Percentiles rank a stretch among this genome's conserved stretches.
phyloP scores from a whole-genome alignment of 2,797 vertebrate genomes.

The Natrix natrix region DNA sequence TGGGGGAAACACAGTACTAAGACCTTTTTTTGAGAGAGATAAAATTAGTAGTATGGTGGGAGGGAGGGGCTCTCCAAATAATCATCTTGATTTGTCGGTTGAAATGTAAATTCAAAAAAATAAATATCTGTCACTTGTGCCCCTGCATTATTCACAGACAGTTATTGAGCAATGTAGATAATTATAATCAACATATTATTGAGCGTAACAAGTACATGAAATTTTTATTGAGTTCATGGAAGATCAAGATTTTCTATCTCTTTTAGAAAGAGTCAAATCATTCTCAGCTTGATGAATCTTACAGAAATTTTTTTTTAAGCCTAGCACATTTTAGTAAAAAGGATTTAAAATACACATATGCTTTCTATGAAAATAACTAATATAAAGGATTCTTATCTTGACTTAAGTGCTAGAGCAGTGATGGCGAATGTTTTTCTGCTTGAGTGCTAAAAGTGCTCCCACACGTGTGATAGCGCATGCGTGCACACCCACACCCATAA shows the following conservation, averaged over 20 bases:
- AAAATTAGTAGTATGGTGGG: neutral
- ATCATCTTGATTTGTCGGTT: neutral
- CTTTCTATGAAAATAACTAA: conserved; percentile 22
- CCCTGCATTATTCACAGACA: neutral
- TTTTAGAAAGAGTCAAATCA: conserved; percentile 43
- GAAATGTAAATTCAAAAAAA: neutral
- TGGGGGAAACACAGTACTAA: no score
- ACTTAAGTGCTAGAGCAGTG: neutral
- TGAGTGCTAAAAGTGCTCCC: no score
- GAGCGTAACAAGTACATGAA: conserved; percentile 37
- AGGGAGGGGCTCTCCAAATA: neutral
- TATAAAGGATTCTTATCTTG: conserved; percentile 19
- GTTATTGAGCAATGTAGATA: neutral
- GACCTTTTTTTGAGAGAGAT: neutral
- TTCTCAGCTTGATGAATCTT: conserved; percentile 32
- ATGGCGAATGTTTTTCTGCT: no score
- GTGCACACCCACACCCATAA: no score
- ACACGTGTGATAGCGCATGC: no score
- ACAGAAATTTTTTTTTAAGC: conserved; percentile 35
- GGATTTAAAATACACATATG: conserved; percentile 7
- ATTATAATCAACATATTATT: conserved; percentile 42
- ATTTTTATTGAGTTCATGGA: conserved; percentile 30
- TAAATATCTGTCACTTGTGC: neutral
- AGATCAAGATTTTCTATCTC: conserved; percentile 41
- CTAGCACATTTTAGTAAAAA: conserved; percentile 38